Percentiles rank a stretch among this genome's conserved stretches.
These are phyloP conservation scores for Dyspetes luteomarginatus DNA, from an alignment of 2,888 invertebrate genomes.

Conservation along the genomic window DNA sequence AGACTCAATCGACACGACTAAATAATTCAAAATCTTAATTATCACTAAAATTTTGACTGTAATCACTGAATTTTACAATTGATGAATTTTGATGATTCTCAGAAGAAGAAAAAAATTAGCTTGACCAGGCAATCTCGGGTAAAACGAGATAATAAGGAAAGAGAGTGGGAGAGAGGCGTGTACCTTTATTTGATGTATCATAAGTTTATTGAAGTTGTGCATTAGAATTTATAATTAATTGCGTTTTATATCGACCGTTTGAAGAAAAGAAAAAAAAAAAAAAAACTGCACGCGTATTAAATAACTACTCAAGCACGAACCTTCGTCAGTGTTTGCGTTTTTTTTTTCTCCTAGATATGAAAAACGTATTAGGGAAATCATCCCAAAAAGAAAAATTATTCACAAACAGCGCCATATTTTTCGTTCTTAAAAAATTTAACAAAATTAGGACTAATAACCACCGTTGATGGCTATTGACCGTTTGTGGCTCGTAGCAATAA, in stretches of 20 bases:
- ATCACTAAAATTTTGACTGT: constrained; percentile 13
- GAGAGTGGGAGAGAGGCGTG: constrained; percentile 5
- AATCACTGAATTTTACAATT: constrained; percentile 11
- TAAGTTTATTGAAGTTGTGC: constrained; percentile 59
- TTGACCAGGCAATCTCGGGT: constrained; percentile 37
- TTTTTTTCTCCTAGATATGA: constrained; percentile 14
- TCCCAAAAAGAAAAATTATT: constrained; percentile 27
- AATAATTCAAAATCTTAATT: constrained; percentile 29
- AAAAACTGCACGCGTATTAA: constrained; percentile 23
- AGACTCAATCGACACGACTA: constrained; percentile 19
- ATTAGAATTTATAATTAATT: constrained; percentile 52
- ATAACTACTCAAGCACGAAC: constrained; percentile 12
- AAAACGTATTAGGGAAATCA: constrained; percentile 30
- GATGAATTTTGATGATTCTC: constrained; percentile 18
- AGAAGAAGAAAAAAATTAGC: constrained; percentile 36
- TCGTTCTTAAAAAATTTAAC: constrained; percentile 13
- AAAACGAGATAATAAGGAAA: neutral
- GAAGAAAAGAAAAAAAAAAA: neutral
- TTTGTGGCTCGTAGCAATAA: constrained; percentile 7
- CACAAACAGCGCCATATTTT: constrained; percentile 4
- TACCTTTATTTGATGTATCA: constrained; percentile 52
- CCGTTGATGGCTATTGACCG: neutral
- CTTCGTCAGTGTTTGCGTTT: constrained; percentile 28
- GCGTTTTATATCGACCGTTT: constrained; percentile 41
- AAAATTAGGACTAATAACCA: constrained; percentile 18